Conservation (phyloP, 2,888 invertebrate species). For the Drosophila nr. perissopoda region DNA sequence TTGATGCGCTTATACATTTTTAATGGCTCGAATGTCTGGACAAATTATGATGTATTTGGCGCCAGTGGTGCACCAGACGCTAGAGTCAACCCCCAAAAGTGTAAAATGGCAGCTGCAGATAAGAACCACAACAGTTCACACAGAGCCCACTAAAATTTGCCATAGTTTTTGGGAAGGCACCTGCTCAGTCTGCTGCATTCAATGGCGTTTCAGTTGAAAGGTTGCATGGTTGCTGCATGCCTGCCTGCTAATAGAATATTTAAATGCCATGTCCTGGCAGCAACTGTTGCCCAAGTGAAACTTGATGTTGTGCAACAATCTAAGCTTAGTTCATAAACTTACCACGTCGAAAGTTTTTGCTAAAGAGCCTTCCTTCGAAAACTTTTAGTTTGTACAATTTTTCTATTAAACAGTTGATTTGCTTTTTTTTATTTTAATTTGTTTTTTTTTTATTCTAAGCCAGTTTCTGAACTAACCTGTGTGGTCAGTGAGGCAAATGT, state of each 20-base stretch:
- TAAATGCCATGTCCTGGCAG: slow-evolving; percentile 53
- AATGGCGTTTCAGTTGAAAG: slow-evolving; percentile 7
- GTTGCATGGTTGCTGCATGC: not conserved
- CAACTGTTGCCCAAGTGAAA: slow-evolving; percentile 67
- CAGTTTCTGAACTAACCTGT: slow-evolving; percentile 52
- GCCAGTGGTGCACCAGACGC: slow-evolving; percentile 35
- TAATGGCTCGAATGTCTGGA: slow-evolving; percentile 60
- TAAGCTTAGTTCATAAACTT: slow-evolving; percentile 73
- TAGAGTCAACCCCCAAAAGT: slow-evolving; percentile 22
- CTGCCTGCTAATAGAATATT: slow-evolving; percentile 72
- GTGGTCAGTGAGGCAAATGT: slow-evolving; percentile 76
- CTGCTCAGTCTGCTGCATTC: slow-evolving; percentile 22
- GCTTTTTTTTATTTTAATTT: not conserved
- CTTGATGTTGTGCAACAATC: slow-evolving; percentile 66
- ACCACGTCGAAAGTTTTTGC: slow-evolving; percentile 55
- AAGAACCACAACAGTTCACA: slow-evolving; percentile 7
- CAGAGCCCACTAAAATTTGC: not conserved
- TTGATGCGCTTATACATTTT: slow-evolving; percentile 70
- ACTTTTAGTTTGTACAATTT: slow-evolving; percentile 50
- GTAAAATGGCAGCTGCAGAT: slow-evolving; percentile 45
- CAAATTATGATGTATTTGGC: slow-evolving; percentile 76
- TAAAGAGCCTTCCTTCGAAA: slow-evolving; percentile 22
- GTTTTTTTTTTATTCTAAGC: slow-evolving; percentile 1
- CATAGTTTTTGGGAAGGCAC: slow-evolving; percentile 33
- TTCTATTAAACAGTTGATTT: slow-evolving; percentile 9